Evolutionary conservation across 2,797 vertebrate species (phyloP).

Genomic region (Emydoidea blandingii): DNA sequence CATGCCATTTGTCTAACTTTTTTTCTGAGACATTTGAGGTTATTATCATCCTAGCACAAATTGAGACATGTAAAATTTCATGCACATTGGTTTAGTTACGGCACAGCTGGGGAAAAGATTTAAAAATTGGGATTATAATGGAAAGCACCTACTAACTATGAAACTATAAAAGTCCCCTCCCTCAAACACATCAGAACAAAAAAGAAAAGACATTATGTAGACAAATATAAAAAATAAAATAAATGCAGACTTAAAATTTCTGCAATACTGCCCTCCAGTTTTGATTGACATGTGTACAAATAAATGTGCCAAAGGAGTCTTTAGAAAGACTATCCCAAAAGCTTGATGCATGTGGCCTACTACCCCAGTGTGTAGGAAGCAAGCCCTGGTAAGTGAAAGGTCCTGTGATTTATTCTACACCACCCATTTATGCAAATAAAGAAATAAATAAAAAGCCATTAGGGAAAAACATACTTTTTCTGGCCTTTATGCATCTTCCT

Average conservation of each 20-base stretch:
- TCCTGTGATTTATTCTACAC: neutral
- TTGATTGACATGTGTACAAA: neutral
- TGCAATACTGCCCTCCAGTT: neutral
- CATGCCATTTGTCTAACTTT: too few relatives aligned
- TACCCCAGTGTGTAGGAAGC: too few relatives aligned
- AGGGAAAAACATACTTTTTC: neutral
- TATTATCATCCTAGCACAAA: too few relatives aligned
- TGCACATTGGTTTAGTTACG: too few relatives aligned
- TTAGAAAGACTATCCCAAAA: too few relatives aligned
- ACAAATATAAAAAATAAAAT: neutral
- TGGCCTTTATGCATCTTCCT: slow-evolving; percentile 29
- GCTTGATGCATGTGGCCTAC: too few relatives aligned
- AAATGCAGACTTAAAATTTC: neutral
- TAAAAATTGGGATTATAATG: neutral
- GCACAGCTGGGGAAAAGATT: neutral
- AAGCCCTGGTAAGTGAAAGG: neutral
- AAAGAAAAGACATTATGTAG: neutral
- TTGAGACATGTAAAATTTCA: too few relatives aligned
- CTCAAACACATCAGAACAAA: neutral
- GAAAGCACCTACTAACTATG: neutral
- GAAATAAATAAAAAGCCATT: neutral
- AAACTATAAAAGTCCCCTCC: neutral
- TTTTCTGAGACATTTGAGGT: too few relatives aligned
- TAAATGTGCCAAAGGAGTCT: neutral
- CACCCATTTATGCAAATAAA: neutral